phyloP scores from a whole-genome alignment of 2,113 vertebrate species.

The Etheostoma spectabile region DNA sequence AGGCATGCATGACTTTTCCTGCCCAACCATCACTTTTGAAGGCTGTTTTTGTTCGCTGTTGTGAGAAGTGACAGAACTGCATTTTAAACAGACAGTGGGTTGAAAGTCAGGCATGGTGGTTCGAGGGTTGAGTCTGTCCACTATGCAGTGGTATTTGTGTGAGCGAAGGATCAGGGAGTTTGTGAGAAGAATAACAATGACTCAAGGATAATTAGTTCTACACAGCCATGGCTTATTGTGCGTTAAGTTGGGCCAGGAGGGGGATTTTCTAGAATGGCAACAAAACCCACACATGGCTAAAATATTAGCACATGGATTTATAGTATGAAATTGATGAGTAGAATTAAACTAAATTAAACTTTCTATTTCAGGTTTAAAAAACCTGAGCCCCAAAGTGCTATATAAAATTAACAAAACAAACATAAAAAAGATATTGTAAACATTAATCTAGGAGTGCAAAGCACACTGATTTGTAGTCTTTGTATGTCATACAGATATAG shows the following conservation, averaged over 20 bases:
- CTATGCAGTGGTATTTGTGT: conserved; percentile 60
- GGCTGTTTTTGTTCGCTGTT: conserved; percentile 56
- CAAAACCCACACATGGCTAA: conserved; percentile 15
- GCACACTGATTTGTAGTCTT: too few species aligned
- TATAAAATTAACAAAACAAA: neutral
- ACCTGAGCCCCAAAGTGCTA: neutral
- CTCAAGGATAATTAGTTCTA: conserved; percentile 58
- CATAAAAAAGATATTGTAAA: neutral
- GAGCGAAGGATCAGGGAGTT: conserved; percentile 55
- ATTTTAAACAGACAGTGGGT: conserved; percentile 52
- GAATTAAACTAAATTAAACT: neutral
- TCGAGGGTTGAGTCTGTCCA: conserved; percentile 38
- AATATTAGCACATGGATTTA: conserved; percentile 10
- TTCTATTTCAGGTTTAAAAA: neutral
- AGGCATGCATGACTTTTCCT: conserved; percentile 42
- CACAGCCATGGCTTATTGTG: conserved; percentile 43
- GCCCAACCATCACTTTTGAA: conserved; percentile 58
- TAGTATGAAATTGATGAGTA: neutral
- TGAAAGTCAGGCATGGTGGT: conserved; percentile 35
- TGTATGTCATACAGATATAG: neutral
- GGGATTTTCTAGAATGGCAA: conserved; percentile 36
- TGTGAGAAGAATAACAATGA: conserved; percentile 73
- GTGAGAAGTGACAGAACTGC: conserved; percentile 53
- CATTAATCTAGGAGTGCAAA: too few species aligned
- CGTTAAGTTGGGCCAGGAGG: conserved; percentile 19